These are phyloP conservation scores for Petaurus breviceps DNA, from an alignment of 2,113 vertebrate genomes.

Conservation along the genomic window DNA sequence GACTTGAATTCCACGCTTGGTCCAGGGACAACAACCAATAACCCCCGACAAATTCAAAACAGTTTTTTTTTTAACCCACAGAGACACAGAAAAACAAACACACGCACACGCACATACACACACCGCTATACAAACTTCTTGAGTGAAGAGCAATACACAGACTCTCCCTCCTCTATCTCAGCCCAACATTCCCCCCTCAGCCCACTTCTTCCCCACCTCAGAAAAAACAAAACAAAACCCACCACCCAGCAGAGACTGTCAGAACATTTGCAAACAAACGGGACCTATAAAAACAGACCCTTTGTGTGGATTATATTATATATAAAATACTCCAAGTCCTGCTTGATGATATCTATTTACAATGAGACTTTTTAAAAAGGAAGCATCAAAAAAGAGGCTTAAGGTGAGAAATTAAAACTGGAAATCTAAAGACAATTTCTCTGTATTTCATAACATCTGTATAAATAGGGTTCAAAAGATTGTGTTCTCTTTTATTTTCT, in stretches of 20 bases:
- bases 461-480: constrained; percentile 90
- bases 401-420: constrained; percentile 86
- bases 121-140: constrained; percentile 67
- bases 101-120: constrained; percentile 26
- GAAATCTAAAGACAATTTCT: constrained; percentile 80
- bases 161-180: constrained; percentile 45
- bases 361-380: constrained; percentile 81
- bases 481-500: constrained; percentile 89
- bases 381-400: constrained; percentile 81
- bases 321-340: constrained; percentile 79
- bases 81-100: not conserved
- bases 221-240: constrained; percentile 30
- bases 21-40: constrained; percentile 67
- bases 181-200: not conserved
- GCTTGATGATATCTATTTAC: constrained; percentile 77
- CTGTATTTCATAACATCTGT: constrained; percentile 90
- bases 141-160: constrained; percentile 72
- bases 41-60: constrained; percentile 39
- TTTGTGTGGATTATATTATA: constrained; percentile 81
- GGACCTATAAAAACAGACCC: constrained; percentile 73
- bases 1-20: constrained; percentile 45
- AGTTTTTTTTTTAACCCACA: constrained; percentile 5
- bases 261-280: constrained; percentile 72
- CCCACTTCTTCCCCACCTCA: constrained; percentile 51
- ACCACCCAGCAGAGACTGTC: constrained; percentile 73